Evolutionary conservation across 2,888 invertebrate species (phyloP).

Genomic region (Nasonia oneida): DNA sequence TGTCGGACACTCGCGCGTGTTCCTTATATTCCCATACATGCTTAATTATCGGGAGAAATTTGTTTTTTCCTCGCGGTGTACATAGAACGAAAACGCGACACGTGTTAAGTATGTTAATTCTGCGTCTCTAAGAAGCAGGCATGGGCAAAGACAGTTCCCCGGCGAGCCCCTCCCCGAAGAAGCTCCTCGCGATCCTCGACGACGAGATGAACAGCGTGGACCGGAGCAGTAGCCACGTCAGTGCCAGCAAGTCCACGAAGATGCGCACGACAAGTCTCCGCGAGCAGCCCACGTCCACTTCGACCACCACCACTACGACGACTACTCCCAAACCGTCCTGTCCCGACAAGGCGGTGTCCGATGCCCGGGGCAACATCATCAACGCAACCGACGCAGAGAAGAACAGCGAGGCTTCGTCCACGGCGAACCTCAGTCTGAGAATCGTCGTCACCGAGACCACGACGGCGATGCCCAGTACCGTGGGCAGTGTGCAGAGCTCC

Average conservation of each 20-base stretch:
- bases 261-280: conserved; percentile 61
- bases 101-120: neutral
- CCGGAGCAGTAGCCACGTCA: conserved; percentile 32
- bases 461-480: neutral
- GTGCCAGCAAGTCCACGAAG: conserved; percentile 57
- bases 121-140: conserved; percentile 9
- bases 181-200: conserved; percentile 56
- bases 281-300: conserved; percentile 62
- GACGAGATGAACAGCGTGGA: conserved; percentile 67
- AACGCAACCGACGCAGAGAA: conserved; percentile 45
- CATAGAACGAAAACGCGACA: too few species aligned
- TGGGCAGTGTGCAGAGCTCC: neutral
- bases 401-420: neutral
- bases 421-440: conserved; percentile 38
- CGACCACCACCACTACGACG: conserved; percentile 45
- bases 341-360: conserved; percentile 74
- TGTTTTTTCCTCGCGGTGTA: too few species aligned
- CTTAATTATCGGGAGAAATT: too few species aligned
- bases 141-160: conserved; percentile 49
- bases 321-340: conserved; percentile 71
- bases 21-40: too few species aligned
- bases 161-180: conserved; percentile 41
- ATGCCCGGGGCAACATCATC: conserved; percentile 56
- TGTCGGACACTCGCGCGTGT: neutral
- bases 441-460: conserved; percentile 61